A percentile compares a stretch with the other conserved stretches of the same genome.
Conservation (phyloP, 2,113 vertebrate species). For the Centropus bengalensis region DNA sequence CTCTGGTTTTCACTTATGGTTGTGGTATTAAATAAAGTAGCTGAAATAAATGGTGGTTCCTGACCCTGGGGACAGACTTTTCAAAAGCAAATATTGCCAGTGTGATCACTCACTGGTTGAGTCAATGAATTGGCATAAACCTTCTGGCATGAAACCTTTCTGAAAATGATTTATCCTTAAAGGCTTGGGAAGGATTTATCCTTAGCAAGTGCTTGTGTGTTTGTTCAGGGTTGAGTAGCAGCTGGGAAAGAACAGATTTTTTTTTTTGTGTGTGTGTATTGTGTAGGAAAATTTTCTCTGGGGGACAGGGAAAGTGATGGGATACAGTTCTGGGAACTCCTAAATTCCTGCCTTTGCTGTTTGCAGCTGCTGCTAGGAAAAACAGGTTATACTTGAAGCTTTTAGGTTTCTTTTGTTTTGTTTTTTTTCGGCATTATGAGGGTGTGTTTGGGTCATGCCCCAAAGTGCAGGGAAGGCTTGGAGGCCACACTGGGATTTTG, state of each 20-base stretch:
- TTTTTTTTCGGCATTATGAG: not conserved
- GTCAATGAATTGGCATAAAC: not conserved
- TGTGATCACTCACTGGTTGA: not conserved
- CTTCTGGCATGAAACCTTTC: not conserved
- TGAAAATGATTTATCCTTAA: not conserved
- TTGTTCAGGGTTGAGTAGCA: not conserved
- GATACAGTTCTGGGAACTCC: not conserved
- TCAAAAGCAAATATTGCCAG: not conserved
- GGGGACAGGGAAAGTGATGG: not conserved
- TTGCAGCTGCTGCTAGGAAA: not conserved
- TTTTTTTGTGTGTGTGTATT: not conserved
- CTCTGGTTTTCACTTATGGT: not conserved
- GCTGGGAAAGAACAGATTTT: not conserved
- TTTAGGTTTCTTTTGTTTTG: not conserved
- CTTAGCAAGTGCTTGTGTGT: not conserved
- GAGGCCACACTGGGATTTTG: not conserved
- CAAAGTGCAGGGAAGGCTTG: not conserved
- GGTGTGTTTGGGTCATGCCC: not conserved
- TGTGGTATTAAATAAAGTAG: slow-evolving; percentile 19
- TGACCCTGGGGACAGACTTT: slow-evolving; percentile 5
- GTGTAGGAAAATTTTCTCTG: not conserved
- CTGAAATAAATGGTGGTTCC: not conserved
- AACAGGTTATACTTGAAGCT: not conserved
- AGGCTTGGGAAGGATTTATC: not conserved
- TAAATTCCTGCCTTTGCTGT: not conserved